phyloP scores from a whole-genome alignment of 1,140 invertebrate genomes.

The Leguminivora glycinivorella region DNA sequence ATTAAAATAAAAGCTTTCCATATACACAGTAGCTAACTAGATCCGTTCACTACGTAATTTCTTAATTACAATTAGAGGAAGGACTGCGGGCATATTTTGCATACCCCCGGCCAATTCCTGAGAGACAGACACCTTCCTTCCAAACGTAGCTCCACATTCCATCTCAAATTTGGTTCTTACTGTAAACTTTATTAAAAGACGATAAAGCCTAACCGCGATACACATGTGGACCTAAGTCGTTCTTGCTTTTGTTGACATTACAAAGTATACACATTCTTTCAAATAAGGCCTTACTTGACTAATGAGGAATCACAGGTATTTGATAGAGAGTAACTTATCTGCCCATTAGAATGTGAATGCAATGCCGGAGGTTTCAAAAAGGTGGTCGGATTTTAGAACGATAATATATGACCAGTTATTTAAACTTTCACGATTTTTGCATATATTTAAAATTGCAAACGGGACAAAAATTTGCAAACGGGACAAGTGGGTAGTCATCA shows the following conservation, averaged over 20 bases:
- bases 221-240: neutral
- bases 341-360: too few relatives aligned
- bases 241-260: neutral
- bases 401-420: too few relatives aligned
- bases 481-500: too few relatives aligned
- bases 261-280: neutral
- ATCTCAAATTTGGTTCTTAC: neutral
- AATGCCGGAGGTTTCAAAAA: too few relatives aligned
- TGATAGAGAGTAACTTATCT: neutral
- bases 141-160: neutral
- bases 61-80: conserved; percentile 10
- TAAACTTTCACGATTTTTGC: too few relatives aligned
- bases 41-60: conserved; percentile 8
- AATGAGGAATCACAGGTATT: neutral
- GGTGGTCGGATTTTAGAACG: too few relatives aligned
- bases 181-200: neutral
- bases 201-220: neutral
- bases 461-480: too few relatives aligned
- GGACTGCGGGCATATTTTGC: neutral
- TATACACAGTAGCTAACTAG: neutral
- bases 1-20: conserved; percentile 6
- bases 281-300: neutral
- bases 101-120: conserved; percentile 1
- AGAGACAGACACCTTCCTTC: neutral
- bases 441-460: too few relatives aligned